phyloP scores from a whole-genome alignment of 1,140 invertebrate genomes.

The Aphaenogaster ashmeadi region DNA sequence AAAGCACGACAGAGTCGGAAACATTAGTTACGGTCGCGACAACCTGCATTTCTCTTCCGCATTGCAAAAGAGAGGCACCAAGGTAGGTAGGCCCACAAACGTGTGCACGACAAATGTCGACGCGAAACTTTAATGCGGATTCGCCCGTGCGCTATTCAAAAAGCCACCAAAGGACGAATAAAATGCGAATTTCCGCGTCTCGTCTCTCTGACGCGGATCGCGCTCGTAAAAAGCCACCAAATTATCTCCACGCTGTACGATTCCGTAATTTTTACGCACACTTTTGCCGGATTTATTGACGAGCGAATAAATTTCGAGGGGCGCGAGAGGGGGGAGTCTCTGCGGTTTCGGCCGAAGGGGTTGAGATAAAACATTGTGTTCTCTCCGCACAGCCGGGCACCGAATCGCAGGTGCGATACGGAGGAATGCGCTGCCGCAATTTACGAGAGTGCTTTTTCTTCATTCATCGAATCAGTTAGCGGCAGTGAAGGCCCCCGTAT shows the following conservation, averaged over 20 bases:
- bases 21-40: constrained; percentile 6
- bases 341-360: background rate
- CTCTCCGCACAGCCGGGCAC: background rate
- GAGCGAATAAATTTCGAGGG: constrained; percentile 22
- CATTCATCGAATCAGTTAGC: constrained; percentile 56
- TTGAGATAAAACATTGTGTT: background rate
- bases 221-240: constrained; percentile 16
- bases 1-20: constrained; percentile 19
- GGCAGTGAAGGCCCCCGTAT: background rate
- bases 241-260: background rate
- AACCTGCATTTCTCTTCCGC: constrained; percentile 16
- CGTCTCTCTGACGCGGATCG: constrained; percentile 22
- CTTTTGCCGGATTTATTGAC: constrained; percentile 51
- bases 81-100: background rate
- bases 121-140: constrained; percentile 60
- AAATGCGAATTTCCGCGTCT: constrained; percentile 69
- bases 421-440: constrained; percentile 38
- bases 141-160: constrained; percentile 17
- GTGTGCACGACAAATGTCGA: constrained; percentile 1
- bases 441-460: constrained; percentile 64
- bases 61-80: background rate
- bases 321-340: background rate
- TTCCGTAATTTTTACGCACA: constrained; percentile 31
- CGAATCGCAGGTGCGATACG: constrained; percentile 51
- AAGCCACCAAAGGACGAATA: constrained; percentile 58